These are phyloP conservation scores for Perodicticus potto DNA, from an alignment of 2,797 vertebrate genomes.

Conservation along the genomic window DNA sequence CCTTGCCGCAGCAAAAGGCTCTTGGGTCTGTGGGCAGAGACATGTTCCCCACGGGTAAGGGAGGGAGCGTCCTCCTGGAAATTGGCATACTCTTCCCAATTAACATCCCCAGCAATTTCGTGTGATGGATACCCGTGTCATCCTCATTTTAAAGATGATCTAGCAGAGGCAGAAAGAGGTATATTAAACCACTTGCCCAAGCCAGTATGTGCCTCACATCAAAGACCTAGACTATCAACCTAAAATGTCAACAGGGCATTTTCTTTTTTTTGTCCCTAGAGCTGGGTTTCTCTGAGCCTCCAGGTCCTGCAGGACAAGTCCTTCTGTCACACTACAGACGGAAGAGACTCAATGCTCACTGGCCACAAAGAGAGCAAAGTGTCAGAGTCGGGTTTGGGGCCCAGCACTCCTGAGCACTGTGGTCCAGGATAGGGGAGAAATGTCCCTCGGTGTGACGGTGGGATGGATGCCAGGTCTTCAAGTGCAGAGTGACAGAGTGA, in stretches of 20 bases:
- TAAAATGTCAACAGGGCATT: background rate
- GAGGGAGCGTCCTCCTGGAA: background rate
- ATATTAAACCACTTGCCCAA: background rate
- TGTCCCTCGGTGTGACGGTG: background rate
- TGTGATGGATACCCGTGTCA: background rate
- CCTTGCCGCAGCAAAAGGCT: background rate
- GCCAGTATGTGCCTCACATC: background rate
- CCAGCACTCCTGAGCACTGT: background rate
- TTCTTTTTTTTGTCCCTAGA: background rate
- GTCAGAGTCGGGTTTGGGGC: background rate
- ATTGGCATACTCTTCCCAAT: background rate
- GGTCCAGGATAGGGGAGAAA: background rate
- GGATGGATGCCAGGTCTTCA: background rate
- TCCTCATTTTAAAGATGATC: background rate
- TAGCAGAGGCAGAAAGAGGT: background rate
- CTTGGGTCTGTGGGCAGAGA: background rate
- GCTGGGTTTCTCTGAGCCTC: background rate
- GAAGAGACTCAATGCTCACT: background rate
- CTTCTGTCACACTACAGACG: background rate
- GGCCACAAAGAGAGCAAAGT: background rate
- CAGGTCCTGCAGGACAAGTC: background rate
- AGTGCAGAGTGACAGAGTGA: background rate
- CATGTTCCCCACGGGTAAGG: background rate
- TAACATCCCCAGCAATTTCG: background rate
- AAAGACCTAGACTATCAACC: background rate